Conservation (phyloP, 2,888 invertebrate genomes). For the Plagiodera versicolora region DNA sequence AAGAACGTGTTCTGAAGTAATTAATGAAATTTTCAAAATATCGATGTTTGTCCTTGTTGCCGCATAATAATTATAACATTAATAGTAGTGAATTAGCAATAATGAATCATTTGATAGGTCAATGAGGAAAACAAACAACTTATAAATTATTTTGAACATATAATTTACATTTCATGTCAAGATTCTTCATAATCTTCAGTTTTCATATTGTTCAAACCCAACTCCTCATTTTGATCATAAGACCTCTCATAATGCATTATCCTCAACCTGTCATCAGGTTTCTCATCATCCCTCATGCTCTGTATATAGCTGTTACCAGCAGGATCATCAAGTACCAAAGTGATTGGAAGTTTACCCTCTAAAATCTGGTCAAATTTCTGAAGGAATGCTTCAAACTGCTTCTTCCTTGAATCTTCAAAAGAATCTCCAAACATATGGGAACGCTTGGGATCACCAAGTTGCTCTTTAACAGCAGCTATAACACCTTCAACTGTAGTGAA, state of each 20-base stretch:
- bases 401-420: slow-evolving; percentile 59
- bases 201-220: slow-evolving; percentile 95
- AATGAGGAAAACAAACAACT: too few species aligned
- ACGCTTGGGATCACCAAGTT: slow-evolving; percentile 62
- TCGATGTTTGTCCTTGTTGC: too few species aligned
- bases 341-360: slow-evolving; percentile 63
- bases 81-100: too few species aligned
- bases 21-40: too few species aligned
- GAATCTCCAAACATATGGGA: slow-evolving; percentile 76
- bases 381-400: slow-evolving; percentile 66
- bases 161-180: not conserved
- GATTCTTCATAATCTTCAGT: slow-evolving; percentile 74
- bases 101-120: too few species aligned
- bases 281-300: slow-evolving; percentile 70
- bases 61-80: too few species aligned
- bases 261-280: slow-evolving; percentile 70
- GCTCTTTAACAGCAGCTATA: slow-evolving; percentile 74
- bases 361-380: slow-evolving; percentile 68
- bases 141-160: not conserved
- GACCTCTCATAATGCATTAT: slow-evolving; percentile 79
- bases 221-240: slow-evolving; percentile 91
- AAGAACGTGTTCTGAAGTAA: too few species aligned
- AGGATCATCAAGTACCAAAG: slow-evolving; percentile 90
- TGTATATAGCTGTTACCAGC: slow-evolving; percentile 97
- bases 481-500: slow-evolving; percentile 96